phyloP scores from a whole-genome alignment of 2,888 invertebrate species.

The Leptinotarsa peninsularis region DNA sequence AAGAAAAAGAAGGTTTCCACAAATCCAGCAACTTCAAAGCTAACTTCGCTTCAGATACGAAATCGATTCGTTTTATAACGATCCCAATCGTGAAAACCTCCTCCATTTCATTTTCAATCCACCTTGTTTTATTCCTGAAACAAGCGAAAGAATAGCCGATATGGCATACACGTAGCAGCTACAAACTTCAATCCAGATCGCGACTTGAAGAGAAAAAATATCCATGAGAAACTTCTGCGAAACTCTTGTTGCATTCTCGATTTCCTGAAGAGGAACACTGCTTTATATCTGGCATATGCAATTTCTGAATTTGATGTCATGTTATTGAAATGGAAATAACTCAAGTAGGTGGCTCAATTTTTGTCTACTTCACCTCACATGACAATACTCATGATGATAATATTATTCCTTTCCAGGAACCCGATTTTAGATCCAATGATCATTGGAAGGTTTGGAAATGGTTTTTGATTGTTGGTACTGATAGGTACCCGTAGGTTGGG shows the following conservation, averaged over 20 bases:
- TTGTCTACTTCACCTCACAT: too few relatives aligned
- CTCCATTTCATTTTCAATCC: conserved; percentile 4
- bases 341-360: too few relatives aligned
- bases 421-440: too few relatives aligned
- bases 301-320: too few relatives aligned
- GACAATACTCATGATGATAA: too few relatives aligned
- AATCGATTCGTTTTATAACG: not conserved
- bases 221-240: not conserved
- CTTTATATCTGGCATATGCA: too few relatives aligned
- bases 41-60: not conserved
- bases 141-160: not conserved
- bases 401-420: too few relatives aligned
- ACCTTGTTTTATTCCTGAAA: conserved; percentile 12
- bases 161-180: conserved; percentile 9
- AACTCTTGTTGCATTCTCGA: not conserved
- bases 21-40: not conserved
- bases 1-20: not conserved
- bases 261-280: not conserved
- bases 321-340: too few relatives aligned
- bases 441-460: too few relatives aligned
- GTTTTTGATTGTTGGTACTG: too few relatives aligned
- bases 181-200: not conserved
- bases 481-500: too few relatives aligned
- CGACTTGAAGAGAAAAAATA: not conserved
- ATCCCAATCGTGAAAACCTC: not conserved